These are phyloP conservation scores for Tetramorium bicarinatum DNA, from an alignment of 2,888 invertebrate species.

Conservation along the genomic window DNA sequence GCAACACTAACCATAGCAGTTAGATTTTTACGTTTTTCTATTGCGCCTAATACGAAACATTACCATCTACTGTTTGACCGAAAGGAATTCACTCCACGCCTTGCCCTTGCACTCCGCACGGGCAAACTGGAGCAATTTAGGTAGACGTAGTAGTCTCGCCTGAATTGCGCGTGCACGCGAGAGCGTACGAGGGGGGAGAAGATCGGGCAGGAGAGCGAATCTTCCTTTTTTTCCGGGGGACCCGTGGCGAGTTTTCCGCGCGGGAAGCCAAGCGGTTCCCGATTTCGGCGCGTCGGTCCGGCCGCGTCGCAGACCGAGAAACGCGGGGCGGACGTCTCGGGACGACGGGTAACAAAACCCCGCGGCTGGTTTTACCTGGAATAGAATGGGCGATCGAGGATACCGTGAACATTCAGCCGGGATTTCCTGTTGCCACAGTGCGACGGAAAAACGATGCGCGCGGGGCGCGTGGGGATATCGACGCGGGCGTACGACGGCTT, in stretches of 20 bases:
- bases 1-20: neutral
- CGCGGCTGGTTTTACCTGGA: constrained; percentile 82
- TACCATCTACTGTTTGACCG: neutral
- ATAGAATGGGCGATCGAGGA: constrained; percentile 86
- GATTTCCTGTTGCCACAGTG: constrained; percentile 76
- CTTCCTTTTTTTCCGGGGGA: neutral
- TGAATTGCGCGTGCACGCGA: constrained; percentile 1
- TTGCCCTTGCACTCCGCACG: neutral
- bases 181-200: neutral
- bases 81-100: neutral
- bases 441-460: constrained; percentile 69
- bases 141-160: neutral
- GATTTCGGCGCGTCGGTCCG: neutral
- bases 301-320: neutral
- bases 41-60: neutral
- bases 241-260: neutral
- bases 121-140: constrained; percentile 34
- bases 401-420: constrained; percentile 86
- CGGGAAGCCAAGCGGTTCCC: neutral
- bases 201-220: neutral
- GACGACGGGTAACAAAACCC: constrained; percentile 20
- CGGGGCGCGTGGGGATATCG: constrained; percentile 38
- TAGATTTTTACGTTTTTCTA: neutral
- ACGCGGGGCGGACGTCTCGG: neutral
- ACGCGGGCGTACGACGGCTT: constrained; percentile 58